Conservation (phyloP, 2,113 vertebrate species). For the Cromileptes altivelis region DNA sequence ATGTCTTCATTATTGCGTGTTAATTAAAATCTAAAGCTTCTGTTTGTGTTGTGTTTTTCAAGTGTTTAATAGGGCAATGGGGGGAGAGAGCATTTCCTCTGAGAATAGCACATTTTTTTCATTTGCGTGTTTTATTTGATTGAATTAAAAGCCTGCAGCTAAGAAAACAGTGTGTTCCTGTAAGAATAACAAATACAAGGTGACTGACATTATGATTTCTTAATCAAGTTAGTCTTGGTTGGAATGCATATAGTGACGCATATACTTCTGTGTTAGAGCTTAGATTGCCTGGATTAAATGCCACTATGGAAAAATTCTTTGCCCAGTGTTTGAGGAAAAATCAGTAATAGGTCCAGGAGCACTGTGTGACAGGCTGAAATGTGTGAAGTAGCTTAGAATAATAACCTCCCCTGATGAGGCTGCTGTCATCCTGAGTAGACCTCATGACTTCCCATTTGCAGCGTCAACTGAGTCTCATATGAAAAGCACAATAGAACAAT, state of each 20-base stretch:
- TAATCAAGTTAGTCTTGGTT: neutral
- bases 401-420: neutral
- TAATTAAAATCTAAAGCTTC: constrained; percentile 27
- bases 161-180: neutral
- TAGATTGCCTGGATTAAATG: neutral
- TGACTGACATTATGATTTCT: neutral
- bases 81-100: neutral
- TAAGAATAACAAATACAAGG: neutral
- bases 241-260: no score
- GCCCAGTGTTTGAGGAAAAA: neutral
- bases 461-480: neutral
- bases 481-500: neutral
- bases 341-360: neutral
- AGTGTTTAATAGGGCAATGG: constrained; percentile 9
- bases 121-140: neutral
- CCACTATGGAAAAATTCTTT: neutral
- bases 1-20: constrained; percentile 1
- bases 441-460: neutral
- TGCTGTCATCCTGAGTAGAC: neutral
- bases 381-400: neutral
- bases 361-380: constrained; percentile 9
- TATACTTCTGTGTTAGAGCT: neutral
- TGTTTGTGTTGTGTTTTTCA: constrained; percentile 29
- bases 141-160: neutral
- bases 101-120: neutral